Evolutionary conservation across 2,113 vertebrate species (phyloP).

Genomic region (Plecturocebus donacophilus): DNA sequence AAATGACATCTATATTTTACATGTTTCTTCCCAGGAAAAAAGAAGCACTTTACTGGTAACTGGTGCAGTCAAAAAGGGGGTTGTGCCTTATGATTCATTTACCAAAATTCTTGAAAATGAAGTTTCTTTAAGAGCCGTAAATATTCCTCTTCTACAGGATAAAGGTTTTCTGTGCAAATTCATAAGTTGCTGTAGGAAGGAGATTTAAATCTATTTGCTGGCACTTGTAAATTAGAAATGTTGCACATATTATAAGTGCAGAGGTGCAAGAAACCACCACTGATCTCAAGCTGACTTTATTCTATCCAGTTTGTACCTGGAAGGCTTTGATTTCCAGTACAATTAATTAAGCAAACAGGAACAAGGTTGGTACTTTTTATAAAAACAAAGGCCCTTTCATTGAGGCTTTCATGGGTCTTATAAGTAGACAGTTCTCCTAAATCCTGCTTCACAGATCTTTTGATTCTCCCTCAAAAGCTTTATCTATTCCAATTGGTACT

Average conservation of each 20-base stretch:
- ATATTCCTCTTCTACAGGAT: conserved; percentile 56
- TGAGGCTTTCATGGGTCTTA: neutral
- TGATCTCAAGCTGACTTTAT: conserved; percentile 69
- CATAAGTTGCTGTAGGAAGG: conserved; percentile 54
- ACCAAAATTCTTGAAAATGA: conserved; percentile 54
- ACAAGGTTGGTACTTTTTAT: conserved; percentile 55
- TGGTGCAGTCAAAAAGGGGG: neutral
- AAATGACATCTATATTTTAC: neutral
- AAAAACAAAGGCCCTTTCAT: conserved; percentile 34
- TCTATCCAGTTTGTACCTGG: conserved; percentile 76
- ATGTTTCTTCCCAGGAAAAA: neutral
- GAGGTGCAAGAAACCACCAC: conserved; percentile 62
- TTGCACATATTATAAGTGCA: conserved; percentile 71
- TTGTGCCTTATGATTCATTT: conserved; percentile 34
- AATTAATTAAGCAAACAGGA: conserved; percentile 81
- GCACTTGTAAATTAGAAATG: conserved; percentile 77
- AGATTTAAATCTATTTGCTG: conserved; percentile 79
- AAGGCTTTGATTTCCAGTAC: conserved; percentile 37
- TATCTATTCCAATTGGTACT: conserved; percentile 66
- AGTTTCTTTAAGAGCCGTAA: conserved; percentile 66
- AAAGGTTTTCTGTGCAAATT: conserved; percentile 61
- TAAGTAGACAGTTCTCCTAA: conserved; percentile 53
- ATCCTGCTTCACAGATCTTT: conserved; percentile 42
- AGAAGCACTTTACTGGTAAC: neutral
- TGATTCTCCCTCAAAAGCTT: conserved; percentile 55